Evolutionary conservation across 2,888 invertebrate genomes (phyloP).

Genomic region (Mythimna vitellina): DNA sequence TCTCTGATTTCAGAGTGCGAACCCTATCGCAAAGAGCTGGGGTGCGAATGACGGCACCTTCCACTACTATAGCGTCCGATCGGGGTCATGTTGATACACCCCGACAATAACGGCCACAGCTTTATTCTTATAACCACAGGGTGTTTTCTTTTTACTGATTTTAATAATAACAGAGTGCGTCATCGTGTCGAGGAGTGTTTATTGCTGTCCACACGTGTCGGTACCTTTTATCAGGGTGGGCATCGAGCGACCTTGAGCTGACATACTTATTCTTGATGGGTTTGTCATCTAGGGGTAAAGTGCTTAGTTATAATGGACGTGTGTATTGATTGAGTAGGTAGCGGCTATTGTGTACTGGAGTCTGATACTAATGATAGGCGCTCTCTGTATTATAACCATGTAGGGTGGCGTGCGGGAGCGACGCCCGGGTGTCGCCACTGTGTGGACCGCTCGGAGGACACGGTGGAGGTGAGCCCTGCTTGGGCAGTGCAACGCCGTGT

Average conservation of each 20-base stretch:
- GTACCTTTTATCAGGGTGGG: neutral
- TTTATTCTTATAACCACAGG: constrained; percentile 6
- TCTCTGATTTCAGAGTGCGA: neutral
- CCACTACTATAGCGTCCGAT: neutral
- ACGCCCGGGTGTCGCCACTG: no score
- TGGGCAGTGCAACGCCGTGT: no score
- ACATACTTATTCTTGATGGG: neutral
- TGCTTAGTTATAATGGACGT: neutral
- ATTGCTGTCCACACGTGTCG: neutral
- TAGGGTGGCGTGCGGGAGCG: no score
- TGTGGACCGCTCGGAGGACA: no score
- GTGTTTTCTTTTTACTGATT: constrained; percentile 6
- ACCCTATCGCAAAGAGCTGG: neutral
- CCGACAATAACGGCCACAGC: neutral
- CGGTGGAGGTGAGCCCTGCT: no score
- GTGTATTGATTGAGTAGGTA: neutral
- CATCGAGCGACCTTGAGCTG: neutral
- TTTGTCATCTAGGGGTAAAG: neutral
- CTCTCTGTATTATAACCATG: no score
- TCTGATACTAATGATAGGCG: no score
- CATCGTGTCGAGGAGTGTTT: neutral
- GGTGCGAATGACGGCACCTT: neutral
- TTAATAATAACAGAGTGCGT: constrained; percentile 4
- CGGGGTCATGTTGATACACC: neutral
- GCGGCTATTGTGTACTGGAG: neutral